Percentiles rank a stretch among this genome's conserved stretches.
Conservation (phyloP, 2,888 invertebrate genomes). For the Operophtera brumata region DNA sequence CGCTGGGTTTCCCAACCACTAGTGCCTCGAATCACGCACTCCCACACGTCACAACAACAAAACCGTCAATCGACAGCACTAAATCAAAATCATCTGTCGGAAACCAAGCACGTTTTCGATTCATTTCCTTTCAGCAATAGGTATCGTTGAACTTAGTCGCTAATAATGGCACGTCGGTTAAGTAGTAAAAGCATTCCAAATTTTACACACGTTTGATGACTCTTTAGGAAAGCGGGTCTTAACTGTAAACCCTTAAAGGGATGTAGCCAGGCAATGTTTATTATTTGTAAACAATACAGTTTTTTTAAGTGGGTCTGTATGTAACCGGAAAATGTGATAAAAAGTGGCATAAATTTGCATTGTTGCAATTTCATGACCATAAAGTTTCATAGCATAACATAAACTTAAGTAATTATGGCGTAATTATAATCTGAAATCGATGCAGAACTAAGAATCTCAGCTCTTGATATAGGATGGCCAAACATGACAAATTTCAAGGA, state of each 20-base stretch:
- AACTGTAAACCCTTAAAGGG: slow-evolving; percentile 57
- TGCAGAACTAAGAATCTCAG: slow-evolving; percentile 19
- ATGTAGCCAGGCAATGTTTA: slow-evolving; percentile 32
- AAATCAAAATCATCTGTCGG: slow-evolving; percentile 39
- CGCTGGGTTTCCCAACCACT: slow-evolving; percentile 46
- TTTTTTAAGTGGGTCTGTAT: slow-evolving; percentile 10
- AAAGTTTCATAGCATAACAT: slow-evolving; percentile 39
- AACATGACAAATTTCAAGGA: slow-evolving; percentile 19
- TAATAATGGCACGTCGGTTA: slow-evolving; percentile 55
- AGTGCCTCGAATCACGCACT: slow-evolving; percentile 30
- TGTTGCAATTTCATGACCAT: slow-evolving; percentile 21
- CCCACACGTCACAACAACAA: slow-evolving; percentile 31
- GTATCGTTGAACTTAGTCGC: slow-evolving; percentile 50
- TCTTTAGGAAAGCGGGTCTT: slow-evolving; percentile 57
- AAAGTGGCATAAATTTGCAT: slow-evolving; percentile 9
- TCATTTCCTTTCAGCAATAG: slow-evolving; percentile 65
- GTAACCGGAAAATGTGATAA: slow-evolving; percentile 9
- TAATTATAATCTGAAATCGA: slow-evolving; percentile 34
- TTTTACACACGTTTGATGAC: slow-evolving; percentile 61
- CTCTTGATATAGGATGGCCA: slow-evolving; percentile 23
- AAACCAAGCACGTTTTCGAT: slow-evolving; percentile 61
- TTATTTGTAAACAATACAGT: slow-evolving; percentile 66
- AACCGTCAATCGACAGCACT: slow-evolving; percentile 42
- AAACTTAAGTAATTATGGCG: slow-evolving; percentile 36
- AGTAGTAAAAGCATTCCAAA: slow-evolving; percentile 50